phyloP scores from a whole-genome alignment of 2,888 invertebrate species.

The Metellina segmentata region DNA sequence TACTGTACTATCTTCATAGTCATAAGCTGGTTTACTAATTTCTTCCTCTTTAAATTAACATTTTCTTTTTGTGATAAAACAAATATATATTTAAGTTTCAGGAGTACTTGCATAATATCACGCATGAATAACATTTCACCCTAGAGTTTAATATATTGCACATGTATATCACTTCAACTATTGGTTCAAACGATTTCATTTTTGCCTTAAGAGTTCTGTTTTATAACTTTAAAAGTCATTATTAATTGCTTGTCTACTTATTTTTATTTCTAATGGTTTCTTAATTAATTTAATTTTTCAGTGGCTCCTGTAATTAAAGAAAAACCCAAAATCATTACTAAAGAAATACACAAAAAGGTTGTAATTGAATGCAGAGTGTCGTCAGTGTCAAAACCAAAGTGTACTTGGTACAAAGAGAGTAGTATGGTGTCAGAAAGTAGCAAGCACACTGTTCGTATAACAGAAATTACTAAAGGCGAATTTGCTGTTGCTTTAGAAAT shows the following conservation, averaged over 20 bases:
- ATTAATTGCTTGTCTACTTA: background rate
- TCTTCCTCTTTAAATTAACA: too few relatives aligned
- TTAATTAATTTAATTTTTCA: conserved; percentile 80
- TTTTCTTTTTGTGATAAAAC: too few relatives aligned
- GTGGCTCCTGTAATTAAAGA: conserved; percentile 95
- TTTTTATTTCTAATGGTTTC: background rate
- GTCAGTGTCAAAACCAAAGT: conserved; percentile 94
- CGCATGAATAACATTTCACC: too few relatives aligned
- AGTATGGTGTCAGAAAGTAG: conserved; percentile 89
- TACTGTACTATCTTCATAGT: too few relatives aligned
- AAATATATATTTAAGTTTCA: too few relatives aligned
- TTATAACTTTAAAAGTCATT: too few relatives aligned
- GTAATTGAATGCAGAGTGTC: conserved; percentile 96
- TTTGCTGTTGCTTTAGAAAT: conserved; percentile 95
- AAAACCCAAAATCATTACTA: conserved; percentile 93
- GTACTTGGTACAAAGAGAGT: conserved; percentile 95
- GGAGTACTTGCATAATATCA: too few relatives aligned
- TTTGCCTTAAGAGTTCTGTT: too few relatives aligned
- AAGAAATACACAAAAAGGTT: conserved; percentile 92
- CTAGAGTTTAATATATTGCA: too few relatives aligned
- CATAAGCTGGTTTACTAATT: too few relatives aligned
- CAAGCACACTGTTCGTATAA: conserved; percentile 88
- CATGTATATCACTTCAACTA: too few relatives aligned
- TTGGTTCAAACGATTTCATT: too few relatives aligned
- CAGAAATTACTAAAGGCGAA: conserved; percentile 90